Percentiles rank a stretch among this genome's conserved stretches.
These are phyloP conservation scores for Porites divaricata DNA, from an alignment of 92 coral and sea anemone species.

Conservation along the genomic window DNA sequence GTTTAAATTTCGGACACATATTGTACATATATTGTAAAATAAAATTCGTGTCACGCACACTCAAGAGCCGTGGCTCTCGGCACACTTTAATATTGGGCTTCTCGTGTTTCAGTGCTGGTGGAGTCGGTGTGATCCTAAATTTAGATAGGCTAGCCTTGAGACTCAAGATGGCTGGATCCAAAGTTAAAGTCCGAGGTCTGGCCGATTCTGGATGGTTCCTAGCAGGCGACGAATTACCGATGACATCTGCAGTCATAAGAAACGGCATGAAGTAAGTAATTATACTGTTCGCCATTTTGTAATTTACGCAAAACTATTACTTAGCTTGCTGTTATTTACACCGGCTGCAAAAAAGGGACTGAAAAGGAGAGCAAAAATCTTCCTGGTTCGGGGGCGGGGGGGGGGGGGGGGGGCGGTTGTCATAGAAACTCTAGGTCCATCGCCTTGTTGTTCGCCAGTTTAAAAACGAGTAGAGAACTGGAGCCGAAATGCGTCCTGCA, in stretches of 20 bases:
- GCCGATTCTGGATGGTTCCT: constrained; percentile 92
- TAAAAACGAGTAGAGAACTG: too few species aligned
- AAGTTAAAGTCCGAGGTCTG: constrained; percentile 80
- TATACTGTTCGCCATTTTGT: background rate
- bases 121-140: constrained; percentile 86
- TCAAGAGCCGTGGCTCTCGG: too few species aligned
- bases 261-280: constrained; percentile 80
- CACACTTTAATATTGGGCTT: background rate
- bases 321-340: background rate
- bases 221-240: constrained; percentile 25
- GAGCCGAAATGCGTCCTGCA: too few species aligned
- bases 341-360: background rate
- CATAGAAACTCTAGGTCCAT: background rate
- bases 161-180: constrained; percentile 56
- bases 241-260: constrained; percentile 53
- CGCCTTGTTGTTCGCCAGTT: too few species aligned
- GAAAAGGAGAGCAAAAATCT: background rate
- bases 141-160: constrained; percentile 75
- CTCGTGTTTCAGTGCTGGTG: constrained; percentile 67
- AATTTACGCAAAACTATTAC: background rate
- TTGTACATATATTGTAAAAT: background rate
- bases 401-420: background rate
- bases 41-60: background rate
- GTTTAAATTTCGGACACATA: too few species aligned
- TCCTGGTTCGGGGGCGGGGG: background rate